Evolutionary conservation across 2,113 vertebrate species (phyloP).

Genomic region (Lasiurus borealis): DNA sequence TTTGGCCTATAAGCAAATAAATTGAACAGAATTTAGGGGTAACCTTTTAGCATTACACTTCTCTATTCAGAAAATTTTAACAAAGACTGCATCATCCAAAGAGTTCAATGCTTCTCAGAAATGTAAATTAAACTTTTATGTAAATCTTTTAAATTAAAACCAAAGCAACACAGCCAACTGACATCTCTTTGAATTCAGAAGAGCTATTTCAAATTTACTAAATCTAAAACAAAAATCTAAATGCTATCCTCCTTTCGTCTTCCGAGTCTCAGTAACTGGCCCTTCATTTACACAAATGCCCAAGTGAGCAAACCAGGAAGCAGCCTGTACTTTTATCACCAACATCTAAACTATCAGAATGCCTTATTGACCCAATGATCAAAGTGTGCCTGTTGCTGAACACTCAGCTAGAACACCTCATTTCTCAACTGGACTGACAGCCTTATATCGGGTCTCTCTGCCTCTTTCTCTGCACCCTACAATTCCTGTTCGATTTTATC

Average conservation of each 20-base stretch:
- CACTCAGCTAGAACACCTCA: neutral
- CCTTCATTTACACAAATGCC: neutral
- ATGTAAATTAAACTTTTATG: conserved; percentile 1
- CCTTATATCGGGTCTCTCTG: neutral
- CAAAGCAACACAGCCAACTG: neutral
- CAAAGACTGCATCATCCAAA: neutral
- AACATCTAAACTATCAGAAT: neutral
- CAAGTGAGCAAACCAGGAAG: conserved; percentile 25
- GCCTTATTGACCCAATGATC: neutral
- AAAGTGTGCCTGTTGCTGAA: neutral
- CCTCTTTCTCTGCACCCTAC: neutral
- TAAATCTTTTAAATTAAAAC: conserved; percentile 30
- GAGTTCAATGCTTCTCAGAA: neutral
- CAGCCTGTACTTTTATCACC: neutral
- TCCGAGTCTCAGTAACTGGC: neutral
- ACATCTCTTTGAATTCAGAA: neutral
- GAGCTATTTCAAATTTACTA: neutral
- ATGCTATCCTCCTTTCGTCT: neutral
- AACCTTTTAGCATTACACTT: neutral
- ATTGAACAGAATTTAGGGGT: conserved; percentile 60
- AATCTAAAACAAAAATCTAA: conserved; percentile 33
- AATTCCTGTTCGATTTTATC: neutral
- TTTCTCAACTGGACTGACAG: neutral
- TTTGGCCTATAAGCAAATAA: conserved; percentile 87
- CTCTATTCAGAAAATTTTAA: neutral